Evolutionary conservation across 2,113 vertebrate genomes (phyloP), one percentile per base, ranked within the genome.

Genomic region (Climacteris rufus): DNA sequence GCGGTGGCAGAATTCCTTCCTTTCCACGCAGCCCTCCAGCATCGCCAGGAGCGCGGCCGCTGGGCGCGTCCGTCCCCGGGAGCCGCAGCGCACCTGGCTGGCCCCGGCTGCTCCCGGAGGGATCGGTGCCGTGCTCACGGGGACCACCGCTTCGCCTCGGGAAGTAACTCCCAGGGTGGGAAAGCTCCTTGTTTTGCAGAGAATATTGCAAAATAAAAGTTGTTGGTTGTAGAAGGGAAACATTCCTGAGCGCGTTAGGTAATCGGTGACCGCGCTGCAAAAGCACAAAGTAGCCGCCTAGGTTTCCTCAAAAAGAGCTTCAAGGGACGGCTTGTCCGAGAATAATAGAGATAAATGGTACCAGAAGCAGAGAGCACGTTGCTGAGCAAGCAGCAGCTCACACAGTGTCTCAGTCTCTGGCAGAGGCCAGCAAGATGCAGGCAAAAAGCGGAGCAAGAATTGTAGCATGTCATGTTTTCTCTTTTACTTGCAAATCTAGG

Each of bases 21-120:
- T 37, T 52, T 66, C 24, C 24, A 4, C 21, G 0, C 1, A 6
- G 20, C 49, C 22, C 9, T 22, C 13, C 76, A 69, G 78, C 76
- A 74, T 11, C 30, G 63, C 59, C 13, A 1, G 2, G 23, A 52
- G 82, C 19, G 37, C 11, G 37, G 0, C 22, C 11, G 56, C 40
- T 9, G 59, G 57, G 25, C 10, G 30, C 11, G 63, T 27, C 85
- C 71, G 5, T 88, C 75, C 6, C 90, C 1, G 4, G 45, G 30
- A 74, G 42, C 37, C 27, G 82, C 66, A 20, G 30, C 91, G 85
- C 92, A 96, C 95, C 95, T 96, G 94, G 83, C 2, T 75, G 83
- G 35, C 68, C 54, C 33, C 47, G 35, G 71, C 13, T 37, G 85
- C 35, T 59, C 22, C 1, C 15, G 13, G 52, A 2, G 31, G 30